Evolutionary conservation across 1,140 invertebrate species (phyloP).

Genomic region (Delia radicum): DNA sequence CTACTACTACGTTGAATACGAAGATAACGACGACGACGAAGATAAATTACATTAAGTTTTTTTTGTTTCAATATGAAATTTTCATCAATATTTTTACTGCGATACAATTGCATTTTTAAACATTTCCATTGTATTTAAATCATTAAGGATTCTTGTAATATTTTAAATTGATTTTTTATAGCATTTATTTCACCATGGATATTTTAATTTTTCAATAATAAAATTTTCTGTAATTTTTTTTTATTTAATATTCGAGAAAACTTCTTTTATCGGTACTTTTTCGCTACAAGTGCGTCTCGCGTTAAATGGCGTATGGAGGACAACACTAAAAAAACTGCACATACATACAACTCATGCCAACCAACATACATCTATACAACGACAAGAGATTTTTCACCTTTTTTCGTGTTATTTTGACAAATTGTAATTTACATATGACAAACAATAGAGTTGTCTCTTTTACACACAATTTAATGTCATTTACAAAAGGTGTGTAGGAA

Average conservation of each 20-base stretch:
- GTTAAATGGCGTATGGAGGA: slow-evolving; percentile 23
- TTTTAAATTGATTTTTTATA: not conserved
- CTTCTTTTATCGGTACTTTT: slow-evolving; percentile 2
- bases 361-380: not conserved
- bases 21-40: not conserved
- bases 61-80: slow-evolving; percentile 24
- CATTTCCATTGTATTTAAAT: slow-evolving; percentile 24
- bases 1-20: slow-evolving; percentile 6
- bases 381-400: not conserved
- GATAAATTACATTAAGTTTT: slow-evolving; percentile 24
- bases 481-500: not conserved
- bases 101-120: slow-evolving; percentile 28
- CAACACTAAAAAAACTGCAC: slow-evolving; percentile 12
- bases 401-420: slow-evolving; percentile 17
- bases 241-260: slow-evolving; percentile 14
- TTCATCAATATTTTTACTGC: slow-evolving; percentile 24
- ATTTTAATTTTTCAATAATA: slow-evolving; percentile 2
- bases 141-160: not conserved
- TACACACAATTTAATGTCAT: not conserved
- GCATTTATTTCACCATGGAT: too few species aligned
- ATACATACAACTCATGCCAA: slow-evolving; percentile 1
- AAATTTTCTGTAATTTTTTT: not conserved
- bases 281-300: slow-evolving; percentile 29
- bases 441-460: slow-evolving; percentile 3
- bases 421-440: slow-evolving; percentile 19